Evolutionary conservation across 2,797 vertebrate genomes (phyloP).

Genomic region (Danio aesculapii): DNA sequence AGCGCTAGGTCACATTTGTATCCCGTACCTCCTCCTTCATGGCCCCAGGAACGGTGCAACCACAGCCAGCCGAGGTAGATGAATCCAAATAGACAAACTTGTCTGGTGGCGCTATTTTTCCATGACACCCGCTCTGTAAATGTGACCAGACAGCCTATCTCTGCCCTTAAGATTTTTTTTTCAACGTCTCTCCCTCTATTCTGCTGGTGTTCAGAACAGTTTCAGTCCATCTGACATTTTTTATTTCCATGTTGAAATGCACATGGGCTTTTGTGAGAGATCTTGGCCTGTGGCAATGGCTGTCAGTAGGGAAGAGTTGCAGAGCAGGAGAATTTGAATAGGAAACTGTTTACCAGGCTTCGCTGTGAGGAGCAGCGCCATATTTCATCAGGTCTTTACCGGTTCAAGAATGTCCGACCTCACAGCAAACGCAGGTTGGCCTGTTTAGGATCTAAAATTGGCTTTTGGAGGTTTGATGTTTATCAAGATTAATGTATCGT

Average conservation of each 20-base stretch:
- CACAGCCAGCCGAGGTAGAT: conserved; percentile 44
- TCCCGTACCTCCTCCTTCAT: conserved; percentile 51
- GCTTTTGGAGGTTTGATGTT: conserved; percentile 17
- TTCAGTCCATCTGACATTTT: conserved; percentile 46
- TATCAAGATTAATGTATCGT: neutral
- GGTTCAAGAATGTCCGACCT: conserved; percentile 44
- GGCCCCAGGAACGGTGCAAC: conserved; percentile 45
- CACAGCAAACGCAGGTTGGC: conserved; percentile 39
- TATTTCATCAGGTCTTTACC: conserved; percentile 46
- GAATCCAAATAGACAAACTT: conserved; percentile 61
- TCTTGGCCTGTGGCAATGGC: conserved; percentile 56
- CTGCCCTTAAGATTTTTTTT: conserved; percentile 59
- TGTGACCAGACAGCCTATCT: conserved; percentile 60
- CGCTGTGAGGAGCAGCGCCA: conserved; percentile 44
- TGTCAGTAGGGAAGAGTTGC: conserved; percentile 49
- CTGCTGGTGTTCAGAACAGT: conserved; percentile 44
- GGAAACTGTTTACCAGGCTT: conserved; percentile 43
- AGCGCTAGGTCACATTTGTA: conserved; percentile 53
- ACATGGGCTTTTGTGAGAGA: conserved; percentile 53
- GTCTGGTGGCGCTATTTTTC: conserved; percentile 60
- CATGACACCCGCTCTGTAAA: conserved; percentile 51
- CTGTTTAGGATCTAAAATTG: conserved; percentile 15
- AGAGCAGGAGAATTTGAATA: conserved; percentile 43
- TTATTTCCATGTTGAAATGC: conserved; percentile 53
- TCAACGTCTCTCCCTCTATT: conserved; percentile 50